Conservation (phyloP, 2,888 invertebrate species). For the Nephrotoma appendiculata region DNA sequence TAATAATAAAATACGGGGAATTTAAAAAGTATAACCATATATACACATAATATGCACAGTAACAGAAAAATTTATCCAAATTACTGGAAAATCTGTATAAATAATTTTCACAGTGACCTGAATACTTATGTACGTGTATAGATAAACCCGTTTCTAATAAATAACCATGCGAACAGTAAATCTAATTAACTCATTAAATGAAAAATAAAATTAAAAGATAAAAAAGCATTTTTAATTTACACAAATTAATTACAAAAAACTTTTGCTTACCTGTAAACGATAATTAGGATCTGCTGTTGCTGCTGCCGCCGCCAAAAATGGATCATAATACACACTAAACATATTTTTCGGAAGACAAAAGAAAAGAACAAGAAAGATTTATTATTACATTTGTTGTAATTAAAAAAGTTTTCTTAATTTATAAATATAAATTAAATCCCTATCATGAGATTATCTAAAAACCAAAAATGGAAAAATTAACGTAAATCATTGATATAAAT, state of each 20-base stretch:
- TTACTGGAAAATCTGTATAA: background rate
- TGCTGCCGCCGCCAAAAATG: constrained; percentile 78
- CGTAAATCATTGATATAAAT: background rate
- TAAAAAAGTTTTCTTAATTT: background rate
- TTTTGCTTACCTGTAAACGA: constrained; percentile 67
- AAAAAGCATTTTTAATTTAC: background rate
- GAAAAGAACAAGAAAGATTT: constrained; percentile 3
- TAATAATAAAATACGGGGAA: background rate
- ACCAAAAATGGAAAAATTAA: background rate
- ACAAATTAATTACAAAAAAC: background rate
- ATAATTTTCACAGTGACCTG: background rate
- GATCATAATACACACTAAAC: constrained; percentile 87
- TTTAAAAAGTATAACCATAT: too few species aligned
- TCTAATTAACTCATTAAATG: background rate
- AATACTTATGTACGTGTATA: background rate
- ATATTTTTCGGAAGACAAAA: constrained; percentile 21
- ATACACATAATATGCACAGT: background rate
- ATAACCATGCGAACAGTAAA: background rate
- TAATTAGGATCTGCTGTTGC: constrained; percentile 70
- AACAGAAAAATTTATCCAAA: background rate
- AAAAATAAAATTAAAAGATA: background rate
- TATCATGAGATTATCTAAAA: background rate
- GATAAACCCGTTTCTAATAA: background rate
- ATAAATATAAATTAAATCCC: background rate
- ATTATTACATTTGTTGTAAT: background rate